phyloP scores from a whole-genome alignment of 1,140 invertebrate species.

The Asobara japonica region DNA sequence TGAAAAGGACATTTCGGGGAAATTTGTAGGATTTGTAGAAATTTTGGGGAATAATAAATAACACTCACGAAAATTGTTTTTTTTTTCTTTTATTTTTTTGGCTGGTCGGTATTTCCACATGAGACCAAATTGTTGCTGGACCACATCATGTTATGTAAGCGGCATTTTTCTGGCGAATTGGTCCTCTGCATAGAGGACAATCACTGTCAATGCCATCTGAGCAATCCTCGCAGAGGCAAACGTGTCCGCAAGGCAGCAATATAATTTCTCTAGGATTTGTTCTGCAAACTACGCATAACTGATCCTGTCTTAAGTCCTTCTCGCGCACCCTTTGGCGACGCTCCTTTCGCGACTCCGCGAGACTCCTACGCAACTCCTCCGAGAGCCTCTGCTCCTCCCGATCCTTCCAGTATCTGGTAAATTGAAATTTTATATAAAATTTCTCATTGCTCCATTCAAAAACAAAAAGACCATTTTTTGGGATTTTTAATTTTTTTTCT shows the following conservation, averaged over 20 bases:
- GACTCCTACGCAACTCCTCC: conserved; percentile 68
- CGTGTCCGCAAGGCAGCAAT: conserved; percentile 83
- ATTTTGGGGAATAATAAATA: too few relatives aligned
- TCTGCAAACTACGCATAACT: conserved; percentile 80
- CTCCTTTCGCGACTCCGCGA: conserved; percentile 73
- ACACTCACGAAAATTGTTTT: too few relatives aligned
- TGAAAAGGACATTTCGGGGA: too few relatives aligned
- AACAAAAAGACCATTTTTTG: too few relatives aligned
- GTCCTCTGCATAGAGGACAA: conserved; percentile 79
- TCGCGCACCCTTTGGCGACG: conserved; percentile 72
- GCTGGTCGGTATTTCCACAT: too few relatives aligned
- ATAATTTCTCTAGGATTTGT: conserved; percentile 84
- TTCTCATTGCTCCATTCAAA: too few relatives aligned
- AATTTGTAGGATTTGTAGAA: too few relatives aligned
- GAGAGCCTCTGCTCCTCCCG: conserved; percentile 68
- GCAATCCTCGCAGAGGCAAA: conserved; percentile 86
- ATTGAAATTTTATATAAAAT: too few relatives aligned
- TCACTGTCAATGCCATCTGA: conserved; percentile 72
- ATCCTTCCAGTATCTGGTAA: conserved; percentile 70
- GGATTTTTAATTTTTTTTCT: too few relatives aligned
- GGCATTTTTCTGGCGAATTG: conserved; percentile 72
- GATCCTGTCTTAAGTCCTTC: conserved; percentile 72
- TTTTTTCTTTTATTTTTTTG: too few relatives aligned
- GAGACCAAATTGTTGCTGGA: too few relatives aligned
- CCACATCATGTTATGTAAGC: conserved; percentile 74